A percentile compares a stretch with the other conserved stretches of the same genome.
Conservation (phyloP, 2,888 invertebrate genomes). For the Acronicta aceris region DNA sequence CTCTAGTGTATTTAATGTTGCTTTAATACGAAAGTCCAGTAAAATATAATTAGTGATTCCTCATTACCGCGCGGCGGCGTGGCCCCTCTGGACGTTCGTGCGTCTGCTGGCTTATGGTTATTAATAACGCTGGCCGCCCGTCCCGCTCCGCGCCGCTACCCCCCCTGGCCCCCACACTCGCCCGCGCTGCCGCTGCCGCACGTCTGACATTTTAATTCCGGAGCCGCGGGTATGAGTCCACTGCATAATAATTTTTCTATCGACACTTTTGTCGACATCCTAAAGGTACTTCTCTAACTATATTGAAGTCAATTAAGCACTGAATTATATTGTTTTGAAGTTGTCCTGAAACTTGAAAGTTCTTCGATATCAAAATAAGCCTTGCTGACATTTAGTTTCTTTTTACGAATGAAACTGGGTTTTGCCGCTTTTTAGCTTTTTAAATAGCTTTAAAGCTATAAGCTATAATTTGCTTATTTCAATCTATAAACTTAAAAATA, state of each 20-base stretch:
- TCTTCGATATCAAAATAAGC: constrained; percentile 7
- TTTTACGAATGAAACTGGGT: neutral
- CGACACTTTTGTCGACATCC: constrained; percentile 82
- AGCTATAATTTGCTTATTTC: too few relatives aligned
- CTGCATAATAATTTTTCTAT: constrained; percentile 76
- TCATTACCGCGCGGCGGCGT: constrained; percentile 86
- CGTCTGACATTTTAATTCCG: constrained; percentile 89
- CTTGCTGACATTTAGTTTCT: neutral
- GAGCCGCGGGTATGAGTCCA: constrained; percentile 79
- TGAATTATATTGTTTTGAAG: constrained; percentile 32
- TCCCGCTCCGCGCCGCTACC: constrained; percentile 66
- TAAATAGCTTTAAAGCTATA: too few relatives aligned
- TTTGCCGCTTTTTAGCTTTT: too few relatives aligned
- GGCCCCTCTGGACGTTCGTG: constrained; percentile 89
- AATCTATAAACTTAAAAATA: too few relatives aligned
- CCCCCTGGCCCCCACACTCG: constrained; percentile 77
- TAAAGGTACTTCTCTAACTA: constrained; percentile 71
- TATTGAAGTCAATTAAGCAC: constrained; percentile 31
- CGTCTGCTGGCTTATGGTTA: constrained; percentile 89
- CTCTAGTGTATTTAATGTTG: constrained; percentile 75
- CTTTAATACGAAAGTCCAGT: constrained; percentile 85
- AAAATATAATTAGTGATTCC: constrained; percentile 89
- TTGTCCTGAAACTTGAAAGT: constrained; percentile 23
- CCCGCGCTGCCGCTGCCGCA: constrained; percentile 84
- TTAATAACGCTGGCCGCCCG: constrained; percentile 85